Evolutionary conservation across 1,140 invertebrate genomes (phyloP).

Genomic region (Hyposmocoma kahamanoa): DNA sequence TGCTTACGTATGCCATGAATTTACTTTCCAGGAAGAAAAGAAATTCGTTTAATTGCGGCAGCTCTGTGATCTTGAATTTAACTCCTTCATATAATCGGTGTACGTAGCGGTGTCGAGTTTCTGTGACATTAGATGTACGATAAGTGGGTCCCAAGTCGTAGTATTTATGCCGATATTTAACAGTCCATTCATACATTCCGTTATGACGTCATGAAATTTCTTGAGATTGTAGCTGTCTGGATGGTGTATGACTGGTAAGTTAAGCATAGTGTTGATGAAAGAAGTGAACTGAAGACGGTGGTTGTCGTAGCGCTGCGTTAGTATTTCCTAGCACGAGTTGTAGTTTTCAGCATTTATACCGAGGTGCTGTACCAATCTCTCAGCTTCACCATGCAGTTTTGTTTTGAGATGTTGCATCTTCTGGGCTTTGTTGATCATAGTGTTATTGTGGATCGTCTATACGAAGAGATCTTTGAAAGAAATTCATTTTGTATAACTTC

Average conservation of each 20-base stretch:
- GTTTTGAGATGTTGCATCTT: neutral
- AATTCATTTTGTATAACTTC: neutral
- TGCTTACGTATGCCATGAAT: neutral
- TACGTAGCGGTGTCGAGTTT: neutral
- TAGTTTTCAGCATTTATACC: neutral
- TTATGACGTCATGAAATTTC: neutral
- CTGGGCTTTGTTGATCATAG: neutral
- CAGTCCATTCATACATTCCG: neutral
- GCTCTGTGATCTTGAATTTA: neutral
- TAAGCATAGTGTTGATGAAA: neutral
- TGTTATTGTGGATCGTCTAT: neutral
- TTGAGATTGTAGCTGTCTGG: neutral
- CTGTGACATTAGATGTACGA: neutral
- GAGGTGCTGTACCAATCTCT: neutral
- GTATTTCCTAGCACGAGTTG: neutral
- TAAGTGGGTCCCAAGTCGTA: neutral
- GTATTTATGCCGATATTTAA: neutral
- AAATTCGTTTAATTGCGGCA: neutral
- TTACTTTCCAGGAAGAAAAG: neutral
- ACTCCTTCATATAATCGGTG: neutral
- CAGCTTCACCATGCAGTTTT: neutral
- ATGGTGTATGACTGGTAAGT: neutral
- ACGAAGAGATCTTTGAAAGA: neutral
- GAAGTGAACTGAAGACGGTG: neutral
- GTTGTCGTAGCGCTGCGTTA: neutral